Percentiles rank a stretch among this genome's conserved stretches.
These are phyloP conservation scores for Hyaena hyaena DNA, from an alignment of 2,113 vertebrate species.

Conservation along the genomic window DNA sequence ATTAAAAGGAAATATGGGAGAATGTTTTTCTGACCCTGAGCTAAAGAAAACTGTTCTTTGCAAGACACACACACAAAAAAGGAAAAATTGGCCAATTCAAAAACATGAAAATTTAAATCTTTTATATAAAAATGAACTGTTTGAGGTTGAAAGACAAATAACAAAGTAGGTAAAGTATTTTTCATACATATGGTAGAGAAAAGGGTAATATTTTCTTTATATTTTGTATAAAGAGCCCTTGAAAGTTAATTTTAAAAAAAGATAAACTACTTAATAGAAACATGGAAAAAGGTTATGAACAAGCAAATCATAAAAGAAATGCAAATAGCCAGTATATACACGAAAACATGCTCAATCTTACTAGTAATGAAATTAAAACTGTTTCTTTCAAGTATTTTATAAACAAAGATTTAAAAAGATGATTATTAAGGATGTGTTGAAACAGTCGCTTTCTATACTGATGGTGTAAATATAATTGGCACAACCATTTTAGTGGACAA, in stretches of 20 bases:
- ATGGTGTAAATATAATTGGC: background rate
- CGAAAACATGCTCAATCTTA: constrained; percentile 26
- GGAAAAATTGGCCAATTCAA: background rate
- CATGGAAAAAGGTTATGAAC: background rate
- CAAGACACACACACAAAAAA: background rate
- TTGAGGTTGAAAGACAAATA: constrained; percentile 11
- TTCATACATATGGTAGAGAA: background rate
- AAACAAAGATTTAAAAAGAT: constrained; percentile 41
- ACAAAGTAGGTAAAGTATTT: background rate
- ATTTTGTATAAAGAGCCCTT: background rate
- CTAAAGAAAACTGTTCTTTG: background rate
- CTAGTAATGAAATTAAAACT: constrained; percentile 18
- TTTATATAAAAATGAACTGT: background rate
- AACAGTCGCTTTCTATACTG: background rate
- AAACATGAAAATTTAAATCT: constrained; percentile 10
- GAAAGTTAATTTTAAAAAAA: constrained; percentile 7
- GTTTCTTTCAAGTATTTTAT: background rate
- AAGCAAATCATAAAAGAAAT: constrained; percentile 25
- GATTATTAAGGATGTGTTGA: background rate
- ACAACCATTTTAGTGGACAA: background rate
- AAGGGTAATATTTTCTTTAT: background rate
- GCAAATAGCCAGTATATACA: background rate
- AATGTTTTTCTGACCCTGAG: constrained; percentile 9
- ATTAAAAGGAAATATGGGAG: constrained; percentile 23
- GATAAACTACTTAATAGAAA: background rate